These are phyloP conservation scores for Threskiornis aethiopicus DNA, from an alignment of 2,797 vertebrate genomes.

Conservation along the genomic window DNA sequence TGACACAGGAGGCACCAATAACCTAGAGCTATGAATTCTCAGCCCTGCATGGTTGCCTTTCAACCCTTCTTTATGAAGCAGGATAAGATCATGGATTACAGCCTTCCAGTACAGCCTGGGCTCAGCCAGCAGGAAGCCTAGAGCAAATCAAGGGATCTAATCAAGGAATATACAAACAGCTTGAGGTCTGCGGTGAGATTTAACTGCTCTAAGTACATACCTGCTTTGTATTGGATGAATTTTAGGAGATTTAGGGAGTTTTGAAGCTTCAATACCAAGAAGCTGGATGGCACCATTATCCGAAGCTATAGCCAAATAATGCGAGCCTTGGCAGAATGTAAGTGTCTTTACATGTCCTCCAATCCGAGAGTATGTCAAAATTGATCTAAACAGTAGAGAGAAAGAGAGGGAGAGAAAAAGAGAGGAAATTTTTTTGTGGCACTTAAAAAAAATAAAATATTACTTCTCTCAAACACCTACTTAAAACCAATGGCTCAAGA, in stretches of 20 bases:
- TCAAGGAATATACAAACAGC: background rate
- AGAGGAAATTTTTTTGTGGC: background rate
- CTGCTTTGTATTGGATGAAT: conserved; percentile 94
- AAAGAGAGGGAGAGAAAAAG: background rate
- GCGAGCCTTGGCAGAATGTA: conserved; percentile 95
- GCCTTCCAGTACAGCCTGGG: background rate
- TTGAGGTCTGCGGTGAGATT: background rate
- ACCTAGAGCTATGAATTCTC: background rate
- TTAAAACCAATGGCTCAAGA: background rate
- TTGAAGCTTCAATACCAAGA: conserved; percentile 90
- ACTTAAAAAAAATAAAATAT: background rate
- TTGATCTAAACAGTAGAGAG: conserved; percentile 79
- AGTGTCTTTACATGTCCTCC: conserved; percentile 92
- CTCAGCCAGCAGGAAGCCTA: background rate
- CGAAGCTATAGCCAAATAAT: conserved; percentile 92
- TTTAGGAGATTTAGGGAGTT: conserved; percentile 95
- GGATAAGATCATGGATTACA: background rate
- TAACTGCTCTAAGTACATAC: conserved; percentile 62
- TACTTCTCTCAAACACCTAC: background rate
- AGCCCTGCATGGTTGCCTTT: background rate
- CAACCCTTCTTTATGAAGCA: background rate
- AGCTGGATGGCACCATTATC: conserved; percentile 94
- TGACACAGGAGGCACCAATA: background rate
- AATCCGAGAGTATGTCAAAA: conserved; percentile 91
- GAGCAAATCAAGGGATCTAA: background rate